Evolutionary conservation across 2,113 vertebrate species (phyloP).

Genomic region (Dissostichus mawsoni): DNA sequence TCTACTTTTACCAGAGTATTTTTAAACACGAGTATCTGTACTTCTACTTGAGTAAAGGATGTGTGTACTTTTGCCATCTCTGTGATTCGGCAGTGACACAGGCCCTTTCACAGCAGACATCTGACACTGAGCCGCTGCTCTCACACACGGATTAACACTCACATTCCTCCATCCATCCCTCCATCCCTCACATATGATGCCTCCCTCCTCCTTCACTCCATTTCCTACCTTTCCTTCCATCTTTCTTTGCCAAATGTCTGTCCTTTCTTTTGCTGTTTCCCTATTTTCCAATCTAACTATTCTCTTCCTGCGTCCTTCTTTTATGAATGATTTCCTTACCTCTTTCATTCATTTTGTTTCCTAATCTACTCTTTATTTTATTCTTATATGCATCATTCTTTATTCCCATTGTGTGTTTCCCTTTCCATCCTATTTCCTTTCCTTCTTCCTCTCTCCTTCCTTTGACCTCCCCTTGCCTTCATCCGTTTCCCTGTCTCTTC

Average conservation of each 20-base stretch:
- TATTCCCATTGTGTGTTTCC: not conserved
- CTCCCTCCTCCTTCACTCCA: slow-evolving; percentile 8
- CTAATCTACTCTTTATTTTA: too few species aligned
- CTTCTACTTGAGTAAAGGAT: too few species aligned
- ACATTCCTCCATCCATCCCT: slow-evolving; percentile 69
- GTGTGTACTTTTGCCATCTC: too few species aligned
- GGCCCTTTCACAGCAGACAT: slow-evolving; percentile 76
- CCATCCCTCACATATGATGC: slow-evolving; percentile 50
- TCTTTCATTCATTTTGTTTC: not conserved
- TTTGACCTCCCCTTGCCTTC: not conserved
- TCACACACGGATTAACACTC: slow-evolving; percentile 74
- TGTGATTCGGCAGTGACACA: slow-evolving; percentile 56
- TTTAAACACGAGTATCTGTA: too few species aligned
- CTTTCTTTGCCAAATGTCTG: not conserved
- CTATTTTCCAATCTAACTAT: not conserved
- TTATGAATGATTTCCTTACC: not conserved
- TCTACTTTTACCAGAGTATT: too few species aligned
- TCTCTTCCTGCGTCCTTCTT: not conserved
- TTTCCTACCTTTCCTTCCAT: slow-evolving; percentile 10
- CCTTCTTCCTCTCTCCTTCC: not conserved
- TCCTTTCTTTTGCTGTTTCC: not conserved
- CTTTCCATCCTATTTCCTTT: not conserved
- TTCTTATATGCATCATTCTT: not conserved
- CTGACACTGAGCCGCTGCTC: slow-evolving; percentile 76
- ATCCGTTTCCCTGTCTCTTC: not conserved